Evolutionary conservation across 2,113 vertebrate species (phyloP), one percentile per base, ranked within the genome.

Genomic region (Tangachromis dhanisi): DNA sequence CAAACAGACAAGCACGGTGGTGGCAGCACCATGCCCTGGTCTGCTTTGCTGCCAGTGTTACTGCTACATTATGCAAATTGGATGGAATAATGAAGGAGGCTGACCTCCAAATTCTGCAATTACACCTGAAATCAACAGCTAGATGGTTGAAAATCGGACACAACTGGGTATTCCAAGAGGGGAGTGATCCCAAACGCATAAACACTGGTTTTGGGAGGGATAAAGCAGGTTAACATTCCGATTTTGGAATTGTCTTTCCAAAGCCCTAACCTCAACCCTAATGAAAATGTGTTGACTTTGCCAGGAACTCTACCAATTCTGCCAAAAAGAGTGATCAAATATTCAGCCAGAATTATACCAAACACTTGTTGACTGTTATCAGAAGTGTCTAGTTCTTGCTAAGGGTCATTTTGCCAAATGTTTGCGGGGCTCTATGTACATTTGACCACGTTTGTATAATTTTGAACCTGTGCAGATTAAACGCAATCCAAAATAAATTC

Each of bases 331-430:
- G 4, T 38, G 61, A 35, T 38, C 33, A 66, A n/a, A 38, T n/a
- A 66, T 8, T 35, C 33, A 38, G 31, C 61, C 26, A 38, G 61
- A 35, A 66, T 66, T 66, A 66, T 1, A 8, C 33, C 17, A n/a
- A 35, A 66, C 33, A 35, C 33, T 38, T 66, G 61, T 12, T 66
- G 33, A 0, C 33, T 38, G 19, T 35, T 68, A 68, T 35, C 63
- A 38, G 11, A 40, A 68, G 11, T 68, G 33, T 68, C 63, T 68
- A 21, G 33, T 13, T 4, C 33, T 13, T 68, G 33, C 19, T 21
- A 13, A 66, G 33, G 61, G 31, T 8, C 0, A 66, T 38, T 35
- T 19, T 2, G 0, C 1, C 31, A 66, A 13, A 66, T n/a, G 31
- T 38, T 66, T 38, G 6, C 38, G 63, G 63, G n/a, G 7, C 16